Evolutionary conservation across 2,888 invertebrate genomes (phyloP).

Genomic region (Drosophila antonietae): DNA sequence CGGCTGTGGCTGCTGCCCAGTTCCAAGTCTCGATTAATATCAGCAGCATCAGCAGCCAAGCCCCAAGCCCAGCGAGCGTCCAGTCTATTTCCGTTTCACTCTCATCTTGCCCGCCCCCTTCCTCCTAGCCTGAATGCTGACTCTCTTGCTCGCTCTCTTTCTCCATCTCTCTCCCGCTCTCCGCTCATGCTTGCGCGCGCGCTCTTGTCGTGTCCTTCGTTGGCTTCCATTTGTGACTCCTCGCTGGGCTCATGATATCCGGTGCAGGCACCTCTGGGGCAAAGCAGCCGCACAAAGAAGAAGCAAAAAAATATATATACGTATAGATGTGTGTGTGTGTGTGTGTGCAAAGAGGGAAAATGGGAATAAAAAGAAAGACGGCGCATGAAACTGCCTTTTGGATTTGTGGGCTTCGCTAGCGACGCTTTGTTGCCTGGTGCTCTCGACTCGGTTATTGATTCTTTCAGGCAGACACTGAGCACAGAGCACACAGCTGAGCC

Average conservation of each 20-base stretch:
- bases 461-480: conserved; percentile 50
- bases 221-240: conserved; percentile 55
- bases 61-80: conserved; percentile 35
- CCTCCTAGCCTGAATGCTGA: conserved; percentile 23
- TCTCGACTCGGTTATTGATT: conserved; percentile 65
- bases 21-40: conserved; percentile 53
- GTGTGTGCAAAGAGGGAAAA: conserved; percentile 7
- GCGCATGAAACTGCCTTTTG: conserved; percentile 51
- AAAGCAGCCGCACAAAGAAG: conserved; percentile 47
- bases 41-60: conserved; percentile 12
- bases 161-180: conserved; percentile 15
- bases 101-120: conserved; percentile 16
- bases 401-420: conserved; percentile 73
- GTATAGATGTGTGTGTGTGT: neutral
- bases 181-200: conserved; percentile 52
- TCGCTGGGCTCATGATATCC: conserved; percentile 59
- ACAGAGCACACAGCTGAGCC: conserved; percentile 8
- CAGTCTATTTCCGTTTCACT: conserved; percentile 53
- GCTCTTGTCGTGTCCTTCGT: conserved; percentile 58
- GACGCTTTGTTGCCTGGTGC: conserved; percentile 60
- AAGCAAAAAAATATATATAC: conserved; percentile 13
- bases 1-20: conserved; percentile 11
- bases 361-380: conserved; percentile 19
- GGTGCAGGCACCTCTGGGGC: conserved; percentile 64
- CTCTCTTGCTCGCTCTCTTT: conserved; percentile 13